phyloP scores from a whole-genome alignment of 2,888 invertebrate genomes.

The Synergus japonicus region DNA sequence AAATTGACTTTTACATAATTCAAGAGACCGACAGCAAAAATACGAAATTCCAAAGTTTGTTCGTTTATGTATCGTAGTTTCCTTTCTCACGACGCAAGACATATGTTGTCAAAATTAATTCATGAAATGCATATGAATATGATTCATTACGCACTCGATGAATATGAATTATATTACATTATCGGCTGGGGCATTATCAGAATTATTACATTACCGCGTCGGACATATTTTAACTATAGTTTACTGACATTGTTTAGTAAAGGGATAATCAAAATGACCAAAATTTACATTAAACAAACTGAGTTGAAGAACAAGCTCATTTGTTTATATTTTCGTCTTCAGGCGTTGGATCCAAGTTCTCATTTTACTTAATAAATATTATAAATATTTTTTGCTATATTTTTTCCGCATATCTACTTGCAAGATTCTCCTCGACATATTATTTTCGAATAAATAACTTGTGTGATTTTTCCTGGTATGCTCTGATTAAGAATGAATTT shows the following conservation, averaged over 20 bases:
- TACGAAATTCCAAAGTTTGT: neutral
- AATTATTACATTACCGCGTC: neutral
- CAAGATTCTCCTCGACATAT: neutral
- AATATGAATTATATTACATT: conserved; percentile 23
- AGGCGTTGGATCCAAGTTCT: too few relatives aligned
- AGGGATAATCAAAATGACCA: conserved; percentile 10
- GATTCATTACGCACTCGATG: neutral
- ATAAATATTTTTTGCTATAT: too few relatives aligned
- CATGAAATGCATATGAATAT: conserved; percentile 1
- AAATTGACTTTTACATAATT: neutral
- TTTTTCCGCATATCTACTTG: too few relatives aligned
- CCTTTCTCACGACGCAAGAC: neutral
- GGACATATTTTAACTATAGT: conserved; percentile 11
- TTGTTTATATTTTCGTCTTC: too few relatives aligned
- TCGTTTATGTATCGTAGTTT: neutral
- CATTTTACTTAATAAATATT: too few relatives aligned
- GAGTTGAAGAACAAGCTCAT: neutral
- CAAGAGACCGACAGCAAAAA: too few relatives aligned
- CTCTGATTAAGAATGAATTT: conserved; percentile 32
- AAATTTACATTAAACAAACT: conserved; percentile 3
- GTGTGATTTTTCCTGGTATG: neutral
- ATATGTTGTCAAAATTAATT: neutral
- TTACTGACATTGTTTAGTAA: conserved; percentile 4
- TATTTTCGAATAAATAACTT: neutral
- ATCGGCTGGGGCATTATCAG: neutral